Evolutionary conservation across 2,113 vertebrate genomes (phyloP).

Genomic region (Rhineura floridana): DNA sequence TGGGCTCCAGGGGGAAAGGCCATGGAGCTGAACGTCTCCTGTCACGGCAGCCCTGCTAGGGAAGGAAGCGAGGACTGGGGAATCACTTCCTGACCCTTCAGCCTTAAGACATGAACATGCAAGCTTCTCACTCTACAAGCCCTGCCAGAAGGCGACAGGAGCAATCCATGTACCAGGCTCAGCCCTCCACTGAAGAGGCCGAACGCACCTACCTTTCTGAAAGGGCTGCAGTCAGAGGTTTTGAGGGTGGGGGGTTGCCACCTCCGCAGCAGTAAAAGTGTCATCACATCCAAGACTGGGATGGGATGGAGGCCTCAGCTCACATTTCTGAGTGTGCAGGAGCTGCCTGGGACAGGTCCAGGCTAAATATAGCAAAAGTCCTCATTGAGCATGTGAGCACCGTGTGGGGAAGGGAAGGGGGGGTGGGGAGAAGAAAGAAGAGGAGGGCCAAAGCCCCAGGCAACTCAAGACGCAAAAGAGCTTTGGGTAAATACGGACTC

Average conservation of each 20-base stretch:
- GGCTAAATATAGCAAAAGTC: slow-evolving; percentile 89
- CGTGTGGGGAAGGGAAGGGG: slow-evolving; percentile 33
- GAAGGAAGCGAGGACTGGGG: not conserved
- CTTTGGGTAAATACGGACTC: not conserved
- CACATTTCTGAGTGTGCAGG: slow-evolving; percentile 78
- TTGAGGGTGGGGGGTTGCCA: not conserved
- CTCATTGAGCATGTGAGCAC: slow-evolving; percentile 51
- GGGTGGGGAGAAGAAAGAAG: not conserved
- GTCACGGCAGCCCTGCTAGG: not conserved
- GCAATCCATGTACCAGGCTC: not conserved
- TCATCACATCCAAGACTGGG: not conserved
- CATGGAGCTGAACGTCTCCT: not conserved
- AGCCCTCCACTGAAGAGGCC: too few species aligned
- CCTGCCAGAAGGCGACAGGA: not conserved
- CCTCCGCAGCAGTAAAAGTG: slow-evolving; percentile 33
- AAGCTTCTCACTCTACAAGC: not conserved
- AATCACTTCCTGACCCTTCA: too few species aligned
- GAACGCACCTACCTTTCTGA: slow-evolving; percentile 61
- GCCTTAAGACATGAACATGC: not conserved
- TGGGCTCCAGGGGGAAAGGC: not conserved
- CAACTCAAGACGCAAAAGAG: slow-evolving; percentile 12
- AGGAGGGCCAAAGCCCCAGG: not conserved
- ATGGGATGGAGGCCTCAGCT: slow-evolving; percentile 66
- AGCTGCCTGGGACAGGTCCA: slow-evolving; percentile 67
- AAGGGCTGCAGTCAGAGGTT: slow-evolving; percentile 22